phyloP scores from a whole-genome alignment of 1,140 invertebrate genomes.

The Babylonia areolata region DNA sequence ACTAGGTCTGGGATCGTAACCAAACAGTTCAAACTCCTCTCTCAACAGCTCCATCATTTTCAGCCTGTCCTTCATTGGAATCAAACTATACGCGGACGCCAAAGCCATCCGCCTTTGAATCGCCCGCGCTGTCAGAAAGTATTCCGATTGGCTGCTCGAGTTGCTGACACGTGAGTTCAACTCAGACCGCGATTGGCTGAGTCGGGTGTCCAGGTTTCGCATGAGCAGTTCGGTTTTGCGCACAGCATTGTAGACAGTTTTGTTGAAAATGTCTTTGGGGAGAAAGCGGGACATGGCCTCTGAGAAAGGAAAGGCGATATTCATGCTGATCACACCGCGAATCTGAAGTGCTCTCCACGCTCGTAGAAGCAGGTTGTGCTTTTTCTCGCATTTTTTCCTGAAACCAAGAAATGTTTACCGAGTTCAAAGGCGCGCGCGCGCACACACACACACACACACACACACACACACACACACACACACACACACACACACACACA shows the following conservation, averaged over 20 bases:
- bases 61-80: background rate
- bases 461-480: too few relatives aligned
- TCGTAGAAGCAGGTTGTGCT: background rate
- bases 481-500: too few relatives aligned
- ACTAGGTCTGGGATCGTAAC: conserved; percentile 1
- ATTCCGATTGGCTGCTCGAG: background rate
- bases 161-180: background rate
- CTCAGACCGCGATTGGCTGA: background rate
- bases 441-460: too few relatives aligned
- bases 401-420: too few relatives aligned
- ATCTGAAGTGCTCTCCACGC: conserved; percentile 4
- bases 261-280: background rate
- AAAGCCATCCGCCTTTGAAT: background rate
- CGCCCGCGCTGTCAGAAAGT: background rate
- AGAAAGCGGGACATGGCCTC: background rate
- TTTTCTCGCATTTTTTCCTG: background rate
- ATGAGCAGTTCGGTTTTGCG: background rate
- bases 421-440: too few relatives aligned
- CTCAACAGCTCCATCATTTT: background rate
- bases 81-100: conserved; percentile 18
- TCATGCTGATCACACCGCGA: conserved; percentile 12
- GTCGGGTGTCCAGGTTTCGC: background rate
- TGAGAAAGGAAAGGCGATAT: background rate
- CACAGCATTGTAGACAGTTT: background rate
- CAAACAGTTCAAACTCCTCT: conserved; percentile 31